Percentiles rank a stretch among this genome's conserved stretches.
phyloP scores from a whole-genome alignment of 1,140 invertebrate species.

The Leguminivora glycinivorella region DNA sequence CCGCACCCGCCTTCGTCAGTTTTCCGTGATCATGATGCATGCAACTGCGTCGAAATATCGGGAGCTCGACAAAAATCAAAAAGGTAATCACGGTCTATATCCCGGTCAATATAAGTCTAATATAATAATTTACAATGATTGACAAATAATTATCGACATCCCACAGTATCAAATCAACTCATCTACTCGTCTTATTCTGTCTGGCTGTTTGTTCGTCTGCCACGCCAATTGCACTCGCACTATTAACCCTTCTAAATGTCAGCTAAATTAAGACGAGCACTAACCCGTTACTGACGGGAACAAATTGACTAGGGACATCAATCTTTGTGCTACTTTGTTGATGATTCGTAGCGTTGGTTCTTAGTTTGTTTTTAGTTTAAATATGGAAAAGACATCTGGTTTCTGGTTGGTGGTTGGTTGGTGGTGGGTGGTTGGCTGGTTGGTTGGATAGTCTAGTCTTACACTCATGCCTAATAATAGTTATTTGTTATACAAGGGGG shows the following conservation, averaged over 20 bases:
- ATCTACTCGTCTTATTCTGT: constrained; percentile 59
- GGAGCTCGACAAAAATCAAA: no score
- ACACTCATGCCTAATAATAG: no score
- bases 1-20: no score
- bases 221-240: constrained; percentile 46
- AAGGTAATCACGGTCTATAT: no score
- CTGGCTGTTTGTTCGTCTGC: constrained; percentile 51
- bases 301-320: constrained; percentile 12
- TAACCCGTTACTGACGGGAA: background rate
- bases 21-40: no score
- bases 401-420: no score
- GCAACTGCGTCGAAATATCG: no score
- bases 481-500: no score
- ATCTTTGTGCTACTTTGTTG: background rate
- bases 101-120: no score
- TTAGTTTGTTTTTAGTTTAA: background rate
- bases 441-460: no score
- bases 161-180: background rate
- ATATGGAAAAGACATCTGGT: no score
- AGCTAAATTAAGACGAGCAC: constrained; percentile 37
- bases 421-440: no score
- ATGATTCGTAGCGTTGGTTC: background rate
- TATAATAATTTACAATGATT: background rate
- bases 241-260: constrained; percentile 52
- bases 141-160: constrained; percentile 3